These are phyloP conservation scores for Formica aserva DNA, from an alignment of 2,888 invertebrate species.

Conservation along the genomic window DNA sequence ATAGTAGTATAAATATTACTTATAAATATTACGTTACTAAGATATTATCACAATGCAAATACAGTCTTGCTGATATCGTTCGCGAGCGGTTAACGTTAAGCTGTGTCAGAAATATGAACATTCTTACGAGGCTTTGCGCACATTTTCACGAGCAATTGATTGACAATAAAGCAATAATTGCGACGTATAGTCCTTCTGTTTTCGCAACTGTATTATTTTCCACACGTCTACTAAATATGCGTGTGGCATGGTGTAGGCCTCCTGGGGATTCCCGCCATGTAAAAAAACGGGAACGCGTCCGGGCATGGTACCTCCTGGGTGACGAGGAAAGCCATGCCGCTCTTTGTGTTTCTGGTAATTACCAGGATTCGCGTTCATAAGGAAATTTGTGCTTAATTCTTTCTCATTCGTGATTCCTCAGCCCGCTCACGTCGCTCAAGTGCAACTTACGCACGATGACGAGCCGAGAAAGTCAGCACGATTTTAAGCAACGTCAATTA, in stretches of 20 bases:
- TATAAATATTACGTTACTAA: background rate
- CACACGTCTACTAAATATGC: constrained; percentile 66
- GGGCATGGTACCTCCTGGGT: constrained; percentile 85
- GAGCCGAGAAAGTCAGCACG: constrained; percentile 38
- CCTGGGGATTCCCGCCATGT: constrained; percentile 86
- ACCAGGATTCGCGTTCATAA: constrained; percentile 47
- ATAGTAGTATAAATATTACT: background rate
- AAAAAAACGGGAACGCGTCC: constrained; percentile 86
- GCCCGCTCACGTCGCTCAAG: no score
- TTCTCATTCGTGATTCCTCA: constrained; percentile 16
- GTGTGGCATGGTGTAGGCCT: constrained; percentile 85
- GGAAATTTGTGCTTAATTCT: constrained; percentile 24
- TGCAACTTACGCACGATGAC: constrained; percentile 6
- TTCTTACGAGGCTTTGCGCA: constrained; percentile 76
- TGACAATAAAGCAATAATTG: constrained; percentile 46
- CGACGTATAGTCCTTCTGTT: constrained; percentile 64
- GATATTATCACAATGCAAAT: background rate
- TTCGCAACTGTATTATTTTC: constrained; percentile 56
- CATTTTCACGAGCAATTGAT: constrained; percentile 61
- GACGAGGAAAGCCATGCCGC: constrained; percentile 84
- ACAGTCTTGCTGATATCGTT: constrained; percentile 54
- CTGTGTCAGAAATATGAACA: constrained; percentile 70
- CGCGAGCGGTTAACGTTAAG: constrained; percentile 37
- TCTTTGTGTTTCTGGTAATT: constrained; percentile 56
- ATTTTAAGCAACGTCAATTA: constrained; percentile 15